These are phyloP conservation scores for Solenopsis invicta DNA, from an alignment of 1,140 invertebrate species.

Conservation along the genomic window DNA sequence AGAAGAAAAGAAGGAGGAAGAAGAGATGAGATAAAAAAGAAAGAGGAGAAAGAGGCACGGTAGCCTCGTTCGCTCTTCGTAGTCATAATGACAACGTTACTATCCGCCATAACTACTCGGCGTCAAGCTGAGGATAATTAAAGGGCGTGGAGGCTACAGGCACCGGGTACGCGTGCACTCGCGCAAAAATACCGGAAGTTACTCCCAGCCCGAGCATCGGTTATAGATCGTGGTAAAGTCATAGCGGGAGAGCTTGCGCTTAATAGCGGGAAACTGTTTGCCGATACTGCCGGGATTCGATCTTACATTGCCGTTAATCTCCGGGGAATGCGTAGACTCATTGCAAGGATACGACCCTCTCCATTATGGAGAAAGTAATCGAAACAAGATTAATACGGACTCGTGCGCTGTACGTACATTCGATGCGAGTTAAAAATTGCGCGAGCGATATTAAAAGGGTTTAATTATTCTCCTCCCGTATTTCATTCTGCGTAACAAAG, in stretches of 20 bases:
- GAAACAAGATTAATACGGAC: neutral
- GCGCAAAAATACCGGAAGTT: conserved; percentile 64
- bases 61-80: conserved; percentile 53
- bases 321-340: conserved; percentile 43
- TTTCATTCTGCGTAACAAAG: neutral
- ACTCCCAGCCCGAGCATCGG: conserved; percentile 11
- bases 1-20: neutral
- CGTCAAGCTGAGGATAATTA: conserved; percentile 70
- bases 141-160: conserved; percentile 70
- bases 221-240: conserved; percentile 25
- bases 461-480: neutral
- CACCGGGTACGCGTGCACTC: conserved; percentile 33
- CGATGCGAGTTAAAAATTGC: neutral
- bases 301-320: conserved; percentile 49
- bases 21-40: neutral
- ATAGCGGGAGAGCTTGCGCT: conserved; percentile 28
- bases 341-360: conserved; percentile 30
- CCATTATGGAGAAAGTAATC: conserved; percentile 17
- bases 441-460: neutral
- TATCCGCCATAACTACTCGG: conserved; percentile 49
- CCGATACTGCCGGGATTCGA: conserved; percentile 45
- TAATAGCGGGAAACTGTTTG: conserved; percentile 55
- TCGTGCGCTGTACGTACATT: neutral
- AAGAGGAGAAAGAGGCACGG: conserved; percentile 6
- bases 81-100: conserved; percentile 68